Base-by-base conservation (phyloP, 2,888 invertebrate genomes). In the Chrysodeixis includens region DNA sequence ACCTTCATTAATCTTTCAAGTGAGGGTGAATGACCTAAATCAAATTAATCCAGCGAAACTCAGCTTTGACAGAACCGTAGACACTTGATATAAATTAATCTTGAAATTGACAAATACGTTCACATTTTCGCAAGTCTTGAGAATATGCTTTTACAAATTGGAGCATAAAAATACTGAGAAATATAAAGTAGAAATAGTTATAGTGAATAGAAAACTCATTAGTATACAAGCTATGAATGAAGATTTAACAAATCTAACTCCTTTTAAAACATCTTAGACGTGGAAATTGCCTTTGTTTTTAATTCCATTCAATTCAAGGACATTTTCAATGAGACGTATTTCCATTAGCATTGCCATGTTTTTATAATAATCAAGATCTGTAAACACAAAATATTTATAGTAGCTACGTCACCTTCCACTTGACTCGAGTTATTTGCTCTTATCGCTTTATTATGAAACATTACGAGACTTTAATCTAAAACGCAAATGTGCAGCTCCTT, bases 1-100 rank as follows among this genome's bases (percentile, higher is more conserved):
- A 76, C 74, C 76, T 74, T 76, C 62, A 76, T 71, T 76, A 76
- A 76, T 74, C 71, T 74, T 71, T 66, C 54, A 66, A 72, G 67
- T 61, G 67, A 75, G 76, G 66, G 44, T 40, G 61, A 68, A 77
- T 56, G 69, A 59, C 72, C 69, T 72, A 58, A 56, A 77, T 64
- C 69, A 65, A 66, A 69, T 68, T 67, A 78, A 75, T 79, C 72
- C 64, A 58, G 53, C 66, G 58, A 71, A 77, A 66, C 30, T 52
- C 62, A 62, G 63, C 59, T 55, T 60, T 64, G 69, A 73, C 59
- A 64, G 49, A 73, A 49, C 61, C 49, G 62, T 56, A 59, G 49
- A 61, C 64, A 62, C 71, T 74, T 52, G 60, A 69, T 77, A 63
- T 59, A 76, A 67, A 69, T 73, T 69, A 69, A 76, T 69, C 66